Evolutionary conservation across 2,797 vertebrate species (phyloP).

Genomic region (Ctenopoma kingsleyae): DNA sequence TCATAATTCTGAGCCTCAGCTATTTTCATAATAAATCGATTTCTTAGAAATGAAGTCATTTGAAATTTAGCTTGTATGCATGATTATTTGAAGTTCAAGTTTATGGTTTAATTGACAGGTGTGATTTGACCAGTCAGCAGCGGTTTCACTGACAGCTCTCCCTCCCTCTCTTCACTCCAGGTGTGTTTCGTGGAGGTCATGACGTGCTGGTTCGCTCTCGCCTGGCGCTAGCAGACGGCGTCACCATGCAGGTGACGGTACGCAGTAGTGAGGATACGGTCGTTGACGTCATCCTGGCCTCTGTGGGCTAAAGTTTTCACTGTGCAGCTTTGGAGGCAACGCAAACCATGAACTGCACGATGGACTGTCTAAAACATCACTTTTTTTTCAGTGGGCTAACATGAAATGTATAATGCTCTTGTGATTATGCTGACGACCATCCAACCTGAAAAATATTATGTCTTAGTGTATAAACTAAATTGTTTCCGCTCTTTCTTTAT

Average conservation of each 20-base stretch:
- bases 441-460: slow-evolving; percentile 15
- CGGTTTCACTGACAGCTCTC: neutral
- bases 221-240: slow-evolving; percentile 92
- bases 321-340: slow-evolving; percentile 9
- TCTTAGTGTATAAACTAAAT: slow-evolving; percentile 3
- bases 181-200: slow-evolving; percentile 91
- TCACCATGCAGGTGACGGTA: slow-evolving; percentile 98
- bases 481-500: slow-evolving; percentile 23
- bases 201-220: slow-evolving; percentile 92
- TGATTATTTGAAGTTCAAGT: neutral
- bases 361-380: neutral
- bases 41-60: neutral
- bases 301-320: slow-evolving; percentile 86
- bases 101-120: neutral
- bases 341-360: neutral
- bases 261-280: slow-evolving; percentile 91
- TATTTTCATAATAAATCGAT: too few species aligned
- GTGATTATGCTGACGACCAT: slow-evolving; percentile 30
- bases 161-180: slow-evolving; percentile 69
- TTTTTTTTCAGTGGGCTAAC: slow-evolving; percentile 22
- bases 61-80: neutral
- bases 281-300: slow-evolving; percentile 93
- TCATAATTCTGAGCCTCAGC: too few species aligned
- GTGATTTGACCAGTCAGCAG: neutral
- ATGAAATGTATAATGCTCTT: slow-evolving; percentile 9